Percentiles rank a stretch among this genome's conserved stretches.
phyloP scores from a whole-genome alignment of 2,113 vertebrate species.

The Protobothrops flavoviridis region DNA sequence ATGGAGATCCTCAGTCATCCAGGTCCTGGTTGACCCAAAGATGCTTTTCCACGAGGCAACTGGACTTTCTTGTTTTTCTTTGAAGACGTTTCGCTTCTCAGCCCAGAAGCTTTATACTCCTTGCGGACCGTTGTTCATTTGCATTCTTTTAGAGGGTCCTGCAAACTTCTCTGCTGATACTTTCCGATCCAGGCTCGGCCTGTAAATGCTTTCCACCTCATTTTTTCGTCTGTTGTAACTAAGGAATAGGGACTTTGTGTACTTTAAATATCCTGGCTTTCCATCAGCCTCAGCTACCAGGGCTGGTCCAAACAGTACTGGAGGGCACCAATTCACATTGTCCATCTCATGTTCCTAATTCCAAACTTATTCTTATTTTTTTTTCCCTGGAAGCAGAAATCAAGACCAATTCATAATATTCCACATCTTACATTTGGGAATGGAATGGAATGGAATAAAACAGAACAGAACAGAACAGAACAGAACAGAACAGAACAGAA shows the following conservation, averaged over 20 bases:
- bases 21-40: too few species aligned
- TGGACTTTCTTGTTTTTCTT: neutral
- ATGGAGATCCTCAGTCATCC: too few species aligned
- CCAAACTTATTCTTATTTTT: neutral
- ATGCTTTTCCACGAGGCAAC: too few species aligned
- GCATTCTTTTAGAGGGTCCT: too few species aligned
- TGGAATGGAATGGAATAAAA: too few species aligned
- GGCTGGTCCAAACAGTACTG: neutral
- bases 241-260: neutral
- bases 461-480: too few species aligned
- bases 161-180: too few species aligned
- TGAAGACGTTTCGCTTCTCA: neutral
- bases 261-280: neutral
- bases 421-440: neutral
- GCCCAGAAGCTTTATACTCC: neutral
- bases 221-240: neutral
- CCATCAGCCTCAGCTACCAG: neutral
- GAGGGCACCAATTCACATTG: neutral
- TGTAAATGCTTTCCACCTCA: neutral
- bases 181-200: neutral
- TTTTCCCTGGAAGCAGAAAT: neutral
- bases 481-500: too few species aligned
- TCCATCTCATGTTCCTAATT: neutral
- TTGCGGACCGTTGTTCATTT: too few species aligned
- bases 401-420: neutral